Evolutionary conservation across 2,113 vertebrate genomes (phyloP).

Genomic region (Anolis carolinensis): DNA sequence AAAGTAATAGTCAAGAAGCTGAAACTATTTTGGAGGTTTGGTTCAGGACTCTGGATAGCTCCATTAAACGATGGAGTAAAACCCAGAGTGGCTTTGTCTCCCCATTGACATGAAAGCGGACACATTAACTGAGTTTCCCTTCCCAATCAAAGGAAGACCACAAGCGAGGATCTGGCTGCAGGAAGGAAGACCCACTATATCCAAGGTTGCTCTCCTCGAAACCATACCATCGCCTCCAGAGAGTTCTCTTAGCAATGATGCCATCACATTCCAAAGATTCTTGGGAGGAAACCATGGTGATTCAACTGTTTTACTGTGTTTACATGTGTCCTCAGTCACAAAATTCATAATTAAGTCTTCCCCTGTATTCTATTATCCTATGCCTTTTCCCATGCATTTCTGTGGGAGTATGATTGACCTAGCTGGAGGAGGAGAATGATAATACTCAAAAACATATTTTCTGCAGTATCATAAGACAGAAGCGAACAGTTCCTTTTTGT

Average conservation of each 20-base stretch:
- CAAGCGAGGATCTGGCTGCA: not conserved
- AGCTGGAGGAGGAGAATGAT: not conserved
- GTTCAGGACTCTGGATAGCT: too few species aligned
- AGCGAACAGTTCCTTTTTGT: not conserved
- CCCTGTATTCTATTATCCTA: not conserved
- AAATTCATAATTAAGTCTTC: not conserved
- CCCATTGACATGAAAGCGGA: too few species aligned
- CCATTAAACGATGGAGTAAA: too few species aligned
- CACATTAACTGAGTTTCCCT: not conserved
- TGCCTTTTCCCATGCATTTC: not conserved
- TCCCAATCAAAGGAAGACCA: not conserved
- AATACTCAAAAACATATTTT: not conserved
- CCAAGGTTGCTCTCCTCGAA: not conserved
- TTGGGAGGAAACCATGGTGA: not conserved
- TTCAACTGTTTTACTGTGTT: not conserved
- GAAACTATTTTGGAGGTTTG: too few species aligned
- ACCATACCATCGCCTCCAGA: not conserved
- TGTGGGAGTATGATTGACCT: not conserved
- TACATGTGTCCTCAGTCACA: not conserved
- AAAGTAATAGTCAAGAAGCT: too few species aligned
- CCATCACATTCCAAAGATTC: not conserved
- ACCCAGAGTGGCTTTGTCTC: too few species aligned
- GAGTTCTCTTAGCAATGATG: not conserved
- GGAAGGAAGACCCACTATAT: not conserved
- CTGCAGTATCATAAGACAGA: not conserved